phyloP scores from a whole-genome alignment of 2,113 vertebrate genomes.

The Nipponia nippon region DNA sequence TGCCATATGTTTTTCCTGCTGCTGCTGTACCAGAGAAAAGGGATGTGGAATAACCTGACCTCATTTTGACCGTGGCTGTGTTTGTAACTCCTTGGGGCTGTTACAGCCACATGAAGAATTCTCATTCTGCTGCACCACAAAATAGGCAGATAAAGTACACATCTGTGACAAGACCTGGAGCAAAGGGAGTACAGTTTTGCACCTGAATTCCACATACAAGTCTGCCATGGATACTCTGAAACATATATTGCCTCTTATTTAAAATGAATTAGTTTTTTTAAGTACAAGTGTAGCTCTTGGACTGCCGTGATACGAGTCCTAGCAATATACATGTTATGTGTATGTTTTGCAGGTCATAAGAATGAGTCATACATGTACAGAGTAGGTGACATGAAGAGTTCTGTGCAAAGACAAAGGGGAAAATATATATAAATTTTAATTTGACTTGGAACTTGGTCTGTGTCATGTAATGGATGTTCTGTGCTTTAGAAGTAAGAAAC shows the following conservation, averaged over 20 bases:
- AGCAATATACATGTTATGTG: neutral
- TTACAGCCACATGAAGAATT: neutral
- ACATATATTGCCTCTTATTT: neutral
- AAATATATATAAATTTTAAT: neutral
- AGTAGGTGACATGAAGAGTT: neutral
- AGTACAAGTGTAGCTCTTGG: neutral
- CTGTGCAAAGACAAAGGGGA: neutral
- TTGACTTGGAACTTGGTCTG: neutral
- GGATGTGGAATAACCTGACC: constrained; percentile 27
- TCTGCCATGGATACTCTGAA: neutral
- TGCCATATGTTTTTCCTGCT: constrained; percentile 56
- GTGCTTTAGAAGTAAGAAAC: neutral
- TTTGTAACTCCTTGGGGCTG: constrained; percentile 24
- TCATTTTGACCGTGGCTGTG: neutral
- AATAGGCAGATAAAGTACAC: neutral
- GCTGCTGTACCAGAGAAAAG: constrained; percentile 9
- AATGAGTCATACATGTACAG: fast-evolving
- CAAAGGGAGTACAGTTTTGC: neutral
- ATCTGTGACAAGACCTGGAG: neutral
- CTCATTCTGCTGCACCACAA: neutral
- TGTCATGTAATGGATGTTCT: neutral
- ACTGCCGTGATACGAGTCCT: neutral
- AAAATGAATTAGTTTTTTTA: neutral
- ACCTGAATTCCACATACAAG: neutral
- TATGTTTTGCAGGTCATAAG: neutral